Percentiles rank a stretch among this genome's conserved stretches.
Conservation (phyloP, 2,797 vertebrate genomes). For the Sarcophilus harrisii region DNA sequence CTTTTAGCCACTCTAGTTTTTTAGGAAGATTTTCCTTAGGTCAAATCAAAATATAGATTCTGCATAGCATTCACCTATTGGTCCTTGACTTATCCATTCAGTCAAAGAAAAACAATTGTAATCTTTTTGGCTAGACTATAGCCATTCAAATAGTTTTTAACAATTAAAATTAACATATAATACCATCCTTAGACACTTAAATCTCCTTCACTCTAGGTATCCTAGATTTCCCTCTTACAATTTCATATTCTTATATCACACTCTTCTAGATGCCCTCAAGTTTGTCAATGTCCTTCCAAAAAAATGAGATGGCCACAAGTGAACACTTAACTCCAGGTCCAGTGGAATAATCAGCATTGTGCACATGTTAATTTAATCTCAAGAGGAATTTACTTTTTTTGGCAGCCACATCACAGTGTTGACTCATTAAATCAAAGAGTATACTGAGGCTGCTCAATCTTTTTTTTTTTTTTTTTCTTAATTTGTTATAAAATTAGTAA, state of each 20-base stretch:
- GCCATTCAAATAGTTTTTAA: neutral
- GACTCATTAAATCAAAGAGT: neutral
- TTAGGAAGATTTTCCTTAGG: neutral
- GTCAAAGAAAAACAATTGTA: neutral
- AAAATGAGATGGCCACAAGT: neutral
- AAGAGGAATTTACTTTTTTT: too few relatives aligned
- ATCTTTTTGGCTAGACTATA: neutral
- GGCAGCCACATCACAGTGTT: neutral
- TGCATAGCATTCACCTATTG: neutral
- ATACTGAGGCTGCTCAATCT: neutral
- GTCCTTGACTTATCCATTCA: neutral
- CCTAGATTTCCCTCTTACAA: neutral
- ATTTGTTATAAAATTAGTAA: neutral
- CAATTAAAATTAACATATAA: neutral
- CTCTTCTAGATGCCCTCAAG: neutral
- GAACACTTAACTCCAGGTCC: neutral
- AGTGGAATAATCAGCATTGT: neutral
- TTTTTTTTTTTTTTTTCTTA: neutral
- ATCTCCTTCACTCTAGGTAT: neutral
- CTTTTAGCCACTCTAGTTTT: neutral
- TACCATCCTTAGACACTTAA: neutral
- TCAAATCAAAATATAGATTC: neutral
- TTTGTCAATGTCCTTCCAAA: neutral
- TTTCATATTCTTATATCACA: neutral
- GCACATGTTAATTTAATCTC: neutral